Base-by-base conservation (phyloP, 2,797 vertebrate genomes). In the Mycteria americana region DNA sequence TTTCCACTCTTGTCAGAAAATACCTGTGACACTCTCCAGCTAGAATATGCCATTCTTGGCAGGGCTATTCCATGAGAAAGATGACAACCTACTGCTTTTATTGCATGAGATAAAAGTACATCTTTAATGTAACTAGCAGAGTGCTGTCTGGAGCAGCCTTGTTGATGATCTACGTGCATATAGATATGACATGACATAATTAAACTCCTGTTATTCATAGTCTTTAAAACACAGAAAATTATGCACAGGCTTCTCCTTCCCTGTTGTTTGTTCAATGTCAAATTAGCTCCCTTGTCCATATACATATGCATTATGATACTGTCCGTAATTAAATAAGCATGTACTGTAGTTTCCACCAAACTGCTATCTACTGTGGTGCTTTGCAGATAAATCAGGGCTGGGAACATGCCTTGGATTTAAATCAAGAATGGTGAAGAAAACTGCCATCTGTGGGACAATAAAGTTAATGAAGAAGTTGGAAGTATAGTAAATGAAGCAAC, bases 271-370 rank as follows among this genome's bases (percentile, higher is more conserved):
- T 57, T 72, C 80, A 73, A 11, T 82, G 80, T 94, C 67, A 95
- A n/a, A 89, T 90, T 93, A 92, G 41, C 70, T 94, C 83, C 62
- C 90, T 86, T 87, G 93, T 92, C 85, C 92, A 19, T 68, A 62
- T 62, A n/a, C 63, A 68, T 80, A 68, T 33, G 50, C 73, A 63
- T 81, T 89, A 54, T 59, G 69, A 74, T 65, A 25, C 62, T 35
- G 46, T 30, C 65, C 95, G 53, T 73, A 96, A 89, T 95, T 90
- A 86, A 92, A 88, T 59, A 79, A 88, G 43, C 53, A 28, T 46
- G 83, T 35, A 16, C 41, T 81, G 48, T 69, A 53, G 76, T 78
- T 88, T 82, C 72, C 43, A 74, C 62, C 7, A 9, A 86, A 54
- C 10, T 69, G 43, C 73, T 81, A 30, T 70, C 85, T 93, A 1